Evolutionary conservation across 2,888 invertebrate species (phyloP), one percentile per base, ranked within the genome.

Genomic region (Ochropleura leucogaster): DNA sequence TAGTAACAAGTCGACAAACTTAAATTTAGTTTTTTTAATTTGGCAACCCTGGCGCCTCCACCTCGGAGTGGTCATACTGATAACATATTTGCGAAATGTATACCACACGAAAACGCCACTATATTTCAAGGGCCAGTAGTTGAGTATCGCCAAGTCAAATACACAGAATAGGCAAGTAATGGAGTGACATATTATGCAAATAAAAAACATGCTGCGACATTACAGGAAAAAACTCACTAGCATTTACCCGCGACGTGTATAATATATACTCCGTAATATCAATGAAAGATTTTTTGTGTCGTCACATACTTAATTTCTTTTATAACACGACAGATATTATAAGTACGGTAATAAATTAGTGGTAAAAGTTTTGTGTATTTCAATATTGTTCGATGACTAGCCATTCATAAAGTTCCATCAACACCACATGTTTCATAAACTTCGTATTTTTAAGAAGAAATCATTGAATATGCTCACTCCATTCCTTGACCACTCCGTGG

Each of bases 161-260:
- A 57, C 72, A 62, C 51, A 51, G 72, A 79, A 67, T 77, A 78
- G 40, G 18, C 67, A 63, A 51, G 16, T 51, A 63, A 73, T 79
- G 67, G 67, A 79, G 62, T 53, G 57, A 10, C 53, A 49, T 62
- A 44, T 12, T 53, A 8, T n/a, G 40, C 47, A 47, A 4, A 14
- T 46, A 9, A n/a, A 65, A 20, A 40, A 16, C 9, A 42, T 42
- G 30, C 6, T 5, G 6, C 3, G 9, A 49, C 12, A 14, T 7
- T 55, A 30, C 2, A 46, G n/a, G 3, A 18, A 40, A 16, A 4
- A 40, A 8, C 53, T n/a, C 16, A 59, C 30, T 30, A 57, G 57
- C 30, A 14, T 53, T 2, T n/a, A n/a, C n/a, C 10, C 0, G 20
- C 10, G 10, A 53, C 53, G 9, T 14, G 47, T 7, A 7, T 49